These are phyloP conservation scores for Callosobruchus maculatus DNA, from an alignment of 2,888 invertebrate genomes.

Conservation along the genomic window DNA sequence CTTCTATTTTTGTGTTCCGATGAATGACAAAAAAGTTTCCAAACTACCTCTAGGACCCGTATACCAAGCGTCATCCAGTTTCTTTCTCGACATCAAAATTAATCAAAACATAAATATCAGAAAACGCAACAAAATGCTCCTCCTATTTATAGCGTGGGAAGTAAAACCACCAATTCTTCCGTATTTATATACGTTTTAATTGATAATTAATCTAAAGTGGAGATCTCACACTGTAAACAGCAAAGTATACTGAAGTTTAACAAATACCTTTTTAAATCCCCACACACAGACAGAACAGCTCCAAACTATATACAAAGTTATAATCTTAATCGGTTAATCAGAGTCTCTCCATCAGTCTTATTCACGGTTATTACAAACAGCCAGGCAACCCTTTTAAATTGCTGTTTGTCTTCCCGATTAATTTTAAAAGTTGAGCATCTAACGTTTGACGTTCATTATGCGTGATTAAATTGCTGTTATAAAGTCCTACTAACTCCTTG, in stretches of 20 bases:
- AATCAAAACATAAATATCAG: too few relatives aligned
- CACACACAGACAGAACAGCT: not conserved
- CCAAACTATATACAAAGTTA: not conserved
- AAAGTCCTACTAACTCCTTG: not conserved
- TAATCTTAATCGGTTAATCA: not conserved
- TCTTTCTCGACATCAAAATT: too few relatives aligned
- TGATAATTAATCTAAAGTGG: not conserved
- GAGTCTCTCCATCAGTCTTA: not conserved
- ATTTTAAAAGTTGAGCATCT: not conserved
- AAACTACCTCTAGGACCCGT: too few relatives aligned
- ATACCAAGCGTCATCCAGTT: too few relatives aligned
- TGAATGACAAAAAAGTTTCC: too few relatives aligned
- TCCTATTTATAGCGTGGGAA: too few relatives aligned
- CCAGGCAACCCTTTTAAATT: not conserved
- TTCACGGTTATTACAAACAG: not conserved
- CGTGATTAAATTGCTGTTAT: not conserved
- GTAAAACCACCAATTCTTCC: too few relatives aligned
- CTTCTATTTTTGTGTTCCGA: too few relatives aligned
- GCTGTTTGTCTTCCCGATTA: not conserved
- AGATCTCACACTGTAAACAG: not conserved
- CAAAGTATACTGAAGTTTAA: not conserved
- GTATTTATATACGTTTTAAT: too few relatives aligned
- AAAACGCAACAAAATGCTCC: too few relatives aligned
- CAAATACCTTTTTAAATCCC: not conserved
- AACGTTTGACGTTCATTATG: not conserved